Percentiles rank a stretch among this genome's conserved stretches.
Conservation (phyloP, 2,888 invertebrate genomes). For the Meandrusa payeni region DNA sequence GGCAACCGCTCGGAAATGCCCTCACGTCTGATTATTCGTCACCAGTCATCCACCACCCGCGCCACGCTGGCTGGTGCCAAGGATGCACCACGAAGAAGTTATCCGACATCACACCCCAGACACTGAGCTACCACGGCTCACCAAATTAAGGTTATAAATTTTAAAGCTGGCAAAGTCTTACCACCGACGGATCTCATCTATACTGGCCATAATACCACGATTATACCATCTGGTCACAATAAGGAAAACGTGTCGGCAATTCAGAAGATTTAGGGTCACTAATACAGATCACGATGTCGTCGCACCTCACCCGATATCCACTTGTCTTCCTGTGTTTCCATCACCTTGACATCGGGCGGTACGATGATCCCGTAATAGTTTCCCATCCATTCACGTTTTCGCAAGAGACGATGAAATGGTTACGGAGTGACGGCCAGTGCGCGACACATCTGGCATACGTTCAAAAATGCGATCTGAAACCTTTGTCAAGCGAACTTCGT, state of each 20-base stretch:
- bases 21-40: too few relatives aligned
- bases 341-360: constrained; percentile 9
- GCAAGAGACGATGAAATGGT: not conserved
- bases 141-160: too few relatives aligned
- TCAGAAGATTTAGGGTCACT: not conserved
- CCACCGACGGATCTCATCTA: too few relatives aligned
- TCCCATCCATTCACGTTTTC: not conserved
- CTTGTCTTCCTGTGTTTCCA: not conserved
- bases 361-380: not conserved
- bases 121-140: too few relatives aligned
- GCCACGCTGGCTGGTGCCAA: too few relatives aligned
- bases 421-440: not conserved
- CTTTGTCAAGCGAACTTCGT: not conserved
- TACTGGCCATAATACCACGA: too few relatives aligned
- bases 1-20: too few relatives aligned
- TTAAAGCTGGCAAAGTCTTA: too few relatives aligned
- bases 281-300: constrained; percentile 1
- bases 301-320: not conserved
- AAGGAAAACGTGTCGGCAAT: constrained; percentile 5
- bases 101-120: too few relatives aligned
- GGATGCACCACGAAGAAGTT: too few relatives aligned
- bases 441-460: constrained; percentile 1
- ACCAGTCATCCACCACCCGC: too few relatives aligned
- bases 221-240: not conserved
- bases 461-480: not conserved